Percentiles rank a stretch among this genome's conserved stretches.
Evolutionary conservation across 1,140 invertebrate genomes (phyloP).

Genomic region (Sweltsa coloradensis): DNA sequence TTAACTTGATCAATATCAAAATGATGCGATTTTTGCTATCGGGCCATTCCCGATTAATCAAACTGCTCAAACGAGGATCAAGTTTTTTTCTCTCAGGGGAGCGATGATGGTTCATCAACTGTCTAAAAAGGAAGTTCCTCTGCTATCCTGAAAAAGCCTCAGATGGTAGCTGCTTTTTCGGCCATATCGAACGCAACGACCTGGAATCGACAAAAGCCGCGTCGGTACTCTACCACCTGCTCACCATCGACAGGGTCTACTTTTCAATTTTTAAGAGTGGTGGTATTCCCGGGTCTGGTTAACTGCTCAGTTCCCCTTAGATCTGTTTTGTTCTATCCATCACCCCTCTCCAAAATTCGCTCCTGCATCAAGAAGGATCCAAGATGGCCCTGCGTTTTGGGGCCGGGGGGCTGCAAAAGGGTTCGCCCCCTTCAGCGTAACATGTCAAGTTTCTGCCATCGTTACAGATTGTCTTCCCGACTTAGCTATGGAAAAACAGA

Average conservation of each 20-base stretch:
- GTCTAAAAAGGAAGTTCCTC: constrained; percentile 95
- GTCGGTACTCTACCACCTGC: constrained; percentile 95
- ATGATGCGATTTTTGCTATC: constrained; percentile 96
- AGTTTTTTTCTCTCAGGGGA: constrained; percentile 93
- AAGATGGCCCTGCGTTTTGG: constrained; percentile 96
- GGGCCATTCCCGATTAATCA: constrained; percentile 96
- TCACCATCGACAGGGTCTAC: constrained; percentile 88
- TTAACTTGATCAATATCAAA: constrained; percentile 99
- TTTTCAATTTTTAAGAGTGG: constrained; percentile 98
- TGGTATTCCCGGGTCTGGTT: constrained; percentile 93
- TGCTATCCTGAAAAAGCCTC: constrained; percentile 96
- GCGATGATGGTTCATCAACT: constrained; percentile 99
- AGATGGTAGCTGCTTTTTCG: constrained; percentile 86
- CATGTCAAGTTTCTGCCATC: constrained; percentile 91
- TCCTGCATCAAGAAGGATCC: constrained; percentile 96
- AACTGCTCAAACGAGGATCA: constrained; percentile 98
- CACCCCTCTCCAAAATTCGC: constrained; percentile 92
- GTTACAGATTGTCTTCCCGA: constrained; percentile 99
- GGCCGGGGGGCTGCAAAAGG: constrained; percentile 93
- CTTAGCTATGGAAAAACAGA: constrained; percentile 98
- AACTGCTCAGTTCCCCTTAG: constrained; percentile 92
- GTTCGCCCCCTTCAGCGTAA: constrained; percentile 89
- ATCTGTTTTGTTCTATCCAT: constrained; percentile 95
- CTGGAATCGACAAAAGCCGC: constrained; percentile 93
- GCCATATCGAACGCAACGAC: constrained; percentile 92